Evolutionary conservation across 2,113 vertebrate species (phyloP), one percentile per base, ranked within the genome.

Genomic region (Egretta garzetta): DNA sequence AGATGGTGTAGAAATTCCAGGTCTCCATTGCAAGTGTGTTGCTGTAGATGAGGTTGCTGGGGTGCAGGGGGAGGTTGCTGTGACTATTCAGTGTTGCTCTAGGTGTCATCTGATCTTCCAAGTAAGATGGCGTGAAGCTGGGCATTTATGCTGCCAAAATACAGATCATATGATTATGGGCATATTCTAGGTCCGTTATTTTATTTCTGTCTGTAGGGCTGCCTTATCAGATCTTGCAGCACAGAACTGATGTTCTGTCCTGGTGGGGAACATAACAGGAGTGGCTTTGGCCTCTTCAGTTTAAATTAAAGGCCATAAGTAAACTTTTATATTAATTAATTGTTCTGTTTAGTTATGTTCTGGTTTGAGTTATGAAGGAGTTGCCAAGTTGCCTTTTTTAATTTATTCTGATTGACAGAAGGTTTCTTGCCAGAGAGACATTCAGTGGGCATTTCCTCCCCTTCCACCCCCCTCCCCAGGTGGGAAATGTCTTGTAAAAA

Each of bases 311-410:
- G 39, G 75, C 47, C 67, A 17, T 80, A 86, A 75, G 71, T 91
- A 71, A 81, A 67, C 20, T 56, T 80, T 43, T 88, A 43, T 43
- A 43, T 82, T 82, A 45, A 74, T 16, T 62, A 84, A 52, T 58
- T 80, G 30, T 83, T 90, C 72, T 88, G 26, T 93, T 88, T 93
- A 55, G 35, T 68, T 83, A 39, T 35, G 37, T 73, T 85, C 52
- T 63, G 18, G 23, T 75, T 71, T 80, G 81, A 86, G 52, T 89
- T 49, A 83, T 50, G 91, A 86, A 68, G 73, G 86, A 84, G 53
- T 83, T 87, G 56, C 45, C 0, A 2, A 74, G 32, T 73, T 73
- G 49, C 35, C 6, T 80, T 64, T 74, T 79, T 59, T 10, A 4
- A 26, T 79, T 52, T 90, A 12, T 71, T 90, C 59, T 63, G 52